Base-by-base conservation (phyloP, 1,140 invertebrate species). In the Achatina immaculata region DNA sequence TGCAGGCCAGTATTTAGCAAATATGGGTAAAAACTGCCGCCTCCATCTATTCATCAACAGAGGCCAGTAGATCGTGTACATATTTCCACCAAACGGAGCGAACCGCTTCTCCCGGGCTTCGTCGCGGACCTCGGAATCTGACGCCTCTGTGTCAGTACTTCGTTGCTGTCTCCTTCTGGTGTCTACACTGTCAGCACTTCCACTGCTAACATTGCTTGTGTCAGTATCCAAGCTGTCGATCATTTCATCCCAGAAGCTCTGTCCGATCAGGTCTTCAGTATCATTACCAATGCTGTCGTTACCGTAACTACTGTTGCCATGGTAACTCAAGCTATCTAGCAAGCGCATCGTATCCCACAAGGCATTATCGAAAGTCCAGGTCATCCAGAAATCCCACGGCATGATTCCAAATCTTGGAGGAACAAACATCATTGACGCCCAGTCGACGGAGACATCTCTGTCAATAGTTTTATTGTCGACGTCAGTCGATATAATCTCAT, bases 341-440 rank as follows among this genome's bases (percentile, higher is more conserved):
- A 62, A 34, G 9, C n/a, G 43, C 72, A 55, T 51, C 6, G 55
- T 16, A 36, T 77, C 55, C 74, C 48, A 62, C 36, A 77, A 36
- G 31, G 74, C 74, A 42, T 43, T 77, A 6, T 77, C 74, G 21
- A 77, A 62, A 19, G 31, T 65, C 74, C 45, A 55, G 0, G 74
- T 55, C 74, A 65, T 65, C 74, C 74, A 77, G 31, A 77, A 40
- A 65, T 77, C 74, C 55, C 42, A 40, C 4, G 74, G 74, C 11
- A 36, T 4, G 28, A 55, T 9, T 7, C 72, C 28, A 43, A 74
- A 74, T 4, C 48, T 21, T 55, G 48, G 42, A 48, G 42, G 45
- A 7, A 11, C 14, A 1, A n/a, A 24, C 45, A 19, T 40, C 34
- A n/a, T 24, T 1, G 36, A 31, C n/a, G 9, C 16, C 74, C 74